phyloP scores from a whole-genome alignment of 2,888 invertebrate genomes.

The Cylloceria caligata region DNA sequence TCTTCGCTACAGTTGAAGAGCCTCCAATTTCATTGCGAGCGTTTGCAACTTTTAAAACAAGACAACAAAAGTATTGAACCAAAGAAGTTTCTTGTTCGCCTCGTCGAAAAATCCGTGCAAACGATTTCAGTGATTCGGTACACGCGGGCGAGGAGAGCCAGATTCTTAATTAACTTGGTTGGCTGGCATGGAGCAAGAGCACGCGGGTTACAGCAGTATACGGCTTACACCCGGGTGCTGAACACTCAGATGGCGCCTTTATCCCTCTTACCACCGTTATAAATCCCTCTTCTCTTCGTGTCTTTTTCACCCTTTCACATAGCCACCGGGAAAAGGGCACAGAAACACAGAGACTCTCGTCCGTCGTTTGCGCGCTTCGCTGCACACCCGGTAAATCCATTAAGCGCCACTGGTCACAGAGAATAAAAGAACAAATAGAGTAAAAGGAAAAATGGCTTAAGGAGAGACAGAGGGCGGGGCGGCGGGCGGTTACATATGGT shows the following conservation, averaged over 20 bases:
- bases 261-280: slow-evolving; percentile 67
- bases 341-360: slow-evolving; percentile 51
- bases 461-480: slow-evolving; percentile 11
- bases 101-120: slow-evolving; percentile 21
- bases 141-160: slow-evolving; percentile 47
- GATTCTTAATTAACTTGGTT: slow-evolving; percentile 65
- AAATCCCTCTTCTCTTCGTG: slow-evolving; percentile 68
- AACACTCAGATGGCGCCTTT: slow-evolving; percentile 36
- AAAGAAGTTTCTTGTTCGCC: slow-evolving; percentile 52
- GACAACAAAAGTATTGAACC: slow-evolving; percentile 59
- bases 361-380: slow-evolving; percentile 23
- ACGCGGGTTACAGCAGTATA: slow-evolving; percentile 32
- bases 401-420: slow-evolving; percentile 43
- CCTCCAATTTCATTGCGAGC: neutral
- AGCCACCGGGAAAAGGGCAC: slow-evolving; percentile 42
- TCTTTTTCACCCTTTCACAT: slow-evolving; percentile 63
- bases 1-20: neutral
- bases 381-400: slow-evolving; percentile 50
- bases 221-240: slow-evolving; percentile 18
- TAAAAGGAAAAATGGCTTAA: slow-evolving; percentile 15
- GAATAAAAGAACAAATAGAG: slow-evolving; percentile 25
- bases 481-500: neutral
- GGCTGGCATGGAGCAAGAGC: slow-evolving; percentile 40
- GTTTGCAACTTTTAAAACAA: slow-evolving; percentile 10
- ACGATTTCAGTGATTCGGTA: slow-evolving; percentile 61